phyloP scores from a whole-genome alignment of 2,113 vertebrate genomes.

The Neotragus moschatus region DNA sequence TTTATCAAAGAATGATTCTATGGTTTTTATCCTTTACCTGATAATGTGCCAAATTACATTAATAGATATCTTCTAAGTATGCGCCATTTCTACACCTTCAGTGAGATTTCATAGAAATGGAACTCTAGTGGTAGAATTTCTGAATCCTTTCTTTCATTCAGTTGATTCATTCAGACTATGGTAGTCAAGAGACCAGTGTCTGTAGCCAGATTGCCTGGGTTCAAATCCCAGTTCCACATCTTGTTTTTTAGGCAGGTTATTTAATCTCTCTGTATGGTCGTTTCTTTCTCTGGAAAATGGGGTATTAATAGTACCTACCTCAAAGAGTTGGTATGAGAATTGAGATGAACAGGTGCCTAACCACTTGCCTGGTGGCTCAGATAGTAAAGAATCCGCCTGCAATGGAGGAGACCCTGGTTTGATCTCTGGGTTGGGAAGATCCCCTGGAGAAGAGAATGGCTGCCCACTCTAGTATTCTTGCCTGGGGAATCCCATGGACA shows the following conservation, averaged over 20 bases:
- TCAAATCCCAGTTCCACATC: neutral
- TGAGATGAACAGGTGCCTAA: neutral
- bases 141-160: neutral
- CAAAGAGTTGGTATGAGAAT: neutral
- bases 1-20: neutral
- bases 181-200: neutral
- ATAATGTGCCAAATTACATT: neutral
- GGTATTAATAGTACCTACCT: neutral
- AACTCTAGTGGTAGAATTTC: neutral
- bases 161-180: neutral
- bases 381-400: neutral
- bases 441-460: neutral
- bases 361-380: neutral
- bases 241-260: neutral
- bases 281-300: neutral
- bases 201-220: neutral
- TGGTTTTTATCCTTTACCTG: neutral
- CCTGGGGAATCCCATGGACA: neutral
- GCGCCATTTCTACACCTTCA: neutral
- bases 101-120: neutral
- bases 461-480: neutral
- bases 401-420: neutral
- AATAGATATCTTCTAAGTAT: neutral
- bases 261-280: neutral
- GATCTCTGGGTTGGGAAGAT: neutral